A percentile compares a stretch with the other conserved stretches of the same genome.
Evolutionary conservation across 2,888 invertebrate species (phyloP).

Genomic region (Griposia aprilina): DNA sequence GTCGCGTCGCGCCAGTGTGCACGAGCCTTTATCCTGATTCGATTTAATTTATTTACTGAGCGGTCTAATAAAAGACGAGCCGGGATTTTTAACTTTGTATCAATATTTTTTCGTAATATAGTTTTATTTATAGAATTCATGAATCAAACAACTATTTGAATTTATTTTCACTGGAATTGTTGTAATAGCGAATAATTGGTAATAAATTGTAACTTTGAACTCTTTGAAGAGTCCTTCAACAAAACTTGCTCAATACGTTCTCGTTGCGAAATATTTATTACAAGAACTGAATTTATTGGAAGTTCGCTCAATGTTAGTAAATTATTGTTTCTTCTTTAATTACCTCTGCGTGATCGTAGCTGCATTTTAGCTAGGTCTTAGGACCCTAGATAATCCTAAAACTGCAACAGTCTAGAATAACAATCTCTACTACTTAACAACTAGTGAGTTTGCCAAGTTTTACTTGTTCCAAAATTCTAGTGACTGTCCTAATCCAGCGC

Average conservation of each 20-base stretch:
- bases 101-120: constrained; percentile 15
- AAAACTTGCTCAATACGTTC: constrained; percentile 20
- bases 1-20: no score
- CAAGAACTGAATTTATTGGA: constrained; percentile 13
- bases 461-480: constrained; percentile 12
- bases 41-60: constrained; percentile 43
- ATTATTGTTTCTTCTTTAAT: constrained; percentile 12
- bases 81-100: constrained; percentile 37
- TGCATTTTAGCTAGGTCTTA: background rate
- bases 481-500: constrained; percentile 3
- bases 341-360: background rate
- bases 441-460: constrained; percentile 30
- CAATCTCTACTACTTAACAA: constrained; percentile 13
- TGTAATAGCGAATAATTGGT: constrained; percentile 43
- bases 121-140: constrained; percentile 41
- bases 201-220: constrained; percentile 43
- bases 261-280: constrained; percentile 20
- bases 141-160: constrained; percentile 34
- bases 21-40: constrained; percentile 5
- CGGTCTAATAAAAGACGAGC: constrained; percentile 50
- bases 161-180: constrained; percentile 36
- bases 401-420: constrained; percentile 9
- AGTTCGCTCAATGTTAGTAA: background rate
- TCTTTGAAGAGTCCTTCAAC: constrained; percentile 36
- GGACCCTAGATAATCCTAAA: background rate